These are phyloP conservation scores for Patella vulgata DNA, from an alignment of 1,140 invertebrate species.

Conservation along the genomic window DNA sequence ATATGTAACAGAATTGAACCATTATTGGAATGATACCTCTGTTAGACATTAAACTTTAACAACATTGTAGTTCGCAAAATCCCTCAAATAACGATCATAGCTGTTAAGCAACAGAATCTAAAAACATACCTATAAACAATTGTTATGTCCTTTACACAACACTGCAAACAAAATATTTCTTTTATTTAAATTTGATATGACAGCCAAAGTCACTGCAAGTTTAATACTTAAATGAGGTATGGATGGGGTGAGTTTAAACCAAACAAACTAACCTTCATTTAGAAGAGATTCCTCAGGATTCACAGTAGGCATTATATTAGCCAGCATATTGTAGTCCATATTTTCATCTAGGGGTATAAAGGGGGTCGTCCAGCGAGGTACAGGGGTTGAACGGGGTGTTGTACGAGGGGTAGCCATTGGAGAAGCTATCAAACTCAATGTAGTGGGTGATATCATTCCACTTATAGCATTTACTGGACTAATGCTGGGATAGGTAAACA, in stretches of 20 bases:
- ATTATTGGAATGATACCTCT: too few species aligned
- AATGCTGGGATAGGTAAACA: constrained; percentile 87
- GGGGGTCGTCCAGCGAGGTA: constrained; percentile 86
- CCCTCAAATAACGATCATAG: too few species aligned
- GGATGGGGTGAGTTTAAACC: neutral
- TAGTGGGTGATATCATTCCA: constrained; percentile 90
- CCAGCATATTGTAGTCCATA: constrained; percentile 87
- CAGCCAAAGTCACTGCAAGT: too few species aligned
- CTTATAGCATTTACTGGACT: constrained; percentile 76
- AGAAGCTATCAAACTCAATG: constrained; percentile 87
- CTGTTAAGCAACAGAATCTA: too few species aligned
- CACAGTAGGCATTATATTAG: constrained; percentile 74
- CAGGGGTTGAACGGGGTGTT: constrained; percentile 72
- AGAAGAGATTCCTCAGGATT: constrained; percentile 57
- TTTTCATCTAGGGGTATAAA: constrained; percentile 89
- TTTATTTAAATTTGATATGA: too few species aligned
- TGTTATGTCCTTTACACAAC: too few species aligned
- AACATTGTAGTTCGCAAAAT: too few species aligned
- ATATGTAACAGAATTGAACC: too few species aligned
- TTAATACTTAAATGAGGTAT: too few species aligned
- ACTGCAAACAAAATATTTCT: too few species aligned
- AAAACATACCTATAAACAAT: too few species aligned
- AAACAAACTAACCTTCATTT: constrained; percentile 43
- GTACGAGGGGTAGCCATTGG: constrained; percentile 79
- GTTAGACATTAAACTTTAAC: too few species aligned